Evolutionary conservation across 2,797 vertebrate genomes (phyloP).

Genomic region (Peromyscus attwateri): DNA sequence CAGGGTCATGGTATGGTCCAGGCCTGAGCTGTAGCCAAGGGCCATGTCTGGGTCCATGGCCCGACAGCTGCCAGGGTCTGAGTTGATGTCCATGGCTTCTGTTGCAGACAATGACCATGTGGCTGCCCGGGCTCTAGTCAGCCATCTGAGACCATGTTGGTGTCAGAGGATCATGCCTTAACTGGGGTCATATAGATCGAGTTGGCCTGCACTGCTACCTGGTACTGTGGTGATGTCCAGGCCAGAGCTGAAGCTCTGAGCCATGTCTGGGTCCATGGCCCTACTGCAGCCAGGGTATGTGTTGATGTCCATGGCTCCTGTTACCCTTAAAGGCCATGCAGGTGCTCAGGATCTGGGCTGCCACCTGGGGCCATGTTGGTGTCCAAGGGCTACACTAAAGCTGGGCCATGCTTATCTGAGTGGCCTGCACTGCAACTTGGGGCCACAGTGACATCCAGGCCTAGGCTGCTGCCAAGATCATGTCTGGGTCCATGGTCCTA

Average conservation of each 20-base stretch:
- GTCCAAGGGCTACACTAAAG: background rate
- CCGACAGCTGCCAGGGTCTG: too few relatives aligned
- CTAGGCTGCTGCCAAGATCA: background rate
- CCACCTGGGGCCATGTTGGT: background rate
- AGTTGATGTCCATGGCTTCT: too few relatives aligned
- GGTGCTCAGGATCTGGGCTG: background rate
- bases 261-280: background rate
- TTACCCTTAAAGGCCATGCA: background rate
- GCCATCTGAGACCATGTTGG: background rate
- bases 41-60: too few relatives aligned
- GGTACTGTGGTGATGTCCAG: background rate
- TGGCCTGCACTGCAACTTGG: accelerated
- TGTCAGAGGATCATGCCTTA: background rate
- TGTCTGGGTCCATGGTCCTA: background rate
- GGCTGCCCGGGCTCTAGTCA: background rate
- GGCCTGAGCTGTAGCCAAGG: too few relatives aligned
- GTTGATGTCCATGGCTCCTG: background rate
- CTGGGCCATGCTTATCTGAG: background rate
- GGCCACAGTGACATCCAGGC: background rate
- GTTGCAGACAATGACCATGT: too few relatives aligned
- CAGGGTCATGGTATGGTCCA: too few relatives aligned
- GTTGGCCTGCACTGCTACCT: background rate
- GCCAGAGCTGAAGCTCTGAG: background rate
- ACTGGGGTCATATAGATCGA: background rate
- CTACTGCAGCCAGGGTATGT: background rate